phyloP scores from a whole-genome alignment of 2,113 vertebrate genomes.

The Willisornis vidua region DNA sequence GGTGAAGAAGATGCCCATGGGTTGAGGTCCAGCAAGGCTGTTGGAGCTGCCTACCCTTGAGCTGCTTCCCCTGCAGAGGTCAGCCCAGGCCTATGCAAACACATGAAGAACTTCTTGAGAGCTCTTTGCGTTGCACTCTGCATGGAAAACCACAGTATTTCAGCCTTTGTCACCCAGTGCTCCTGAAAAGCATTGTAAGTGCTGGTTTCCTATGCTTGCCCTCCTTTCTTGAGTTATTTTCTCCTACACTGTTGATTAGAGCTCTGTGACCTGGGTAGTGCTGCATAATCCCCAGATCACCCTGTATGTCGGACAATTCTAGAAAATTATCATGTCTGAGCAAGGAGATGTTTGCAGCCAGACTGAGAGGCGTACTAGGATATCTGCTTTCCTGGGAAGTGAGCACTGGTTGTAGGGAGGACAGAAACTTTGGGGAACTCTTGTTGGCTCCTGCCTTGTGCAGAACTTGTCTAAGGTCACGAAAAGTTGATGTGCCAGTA shows the following conservation, averaged over 20 bases:
- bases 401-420: fast-evolving
- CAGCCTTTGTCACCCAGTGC: background rate
- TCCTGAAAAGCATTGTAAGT: background rate
- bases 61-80: background rate
- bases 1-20: background rate
- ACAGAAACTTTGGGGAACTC: background rate
- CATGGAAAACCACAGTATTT: background rate
- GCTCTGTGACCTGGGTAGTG: background rate
- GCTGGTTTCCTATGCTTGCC: background rate
- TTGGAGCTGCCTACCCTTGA: background rate
- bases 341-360: background rate
- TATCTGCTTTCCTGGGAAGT: background rate
- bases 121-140: background rate
- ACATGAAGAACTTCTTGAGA: background rate
- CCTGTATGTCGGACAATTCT: background rate
- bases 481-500: fast-evolving
- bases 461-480: background rate
- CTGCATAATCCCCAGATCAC: background rate
- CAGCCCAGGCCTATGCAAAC: background rate
- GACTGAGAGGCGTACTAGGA: background rate
- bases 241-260: fast-evolving
- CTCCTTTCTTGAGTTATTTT: background rate
- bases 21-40: background rate
- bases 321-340: background rate
- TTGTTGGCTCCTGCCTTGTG: background rate